Evolutionary conservation across 1,140 invertebrate genomes (phyloP), one percentile per base, ranked within the genome.

Genomic region (Armadillidium nasatum): DNA sequence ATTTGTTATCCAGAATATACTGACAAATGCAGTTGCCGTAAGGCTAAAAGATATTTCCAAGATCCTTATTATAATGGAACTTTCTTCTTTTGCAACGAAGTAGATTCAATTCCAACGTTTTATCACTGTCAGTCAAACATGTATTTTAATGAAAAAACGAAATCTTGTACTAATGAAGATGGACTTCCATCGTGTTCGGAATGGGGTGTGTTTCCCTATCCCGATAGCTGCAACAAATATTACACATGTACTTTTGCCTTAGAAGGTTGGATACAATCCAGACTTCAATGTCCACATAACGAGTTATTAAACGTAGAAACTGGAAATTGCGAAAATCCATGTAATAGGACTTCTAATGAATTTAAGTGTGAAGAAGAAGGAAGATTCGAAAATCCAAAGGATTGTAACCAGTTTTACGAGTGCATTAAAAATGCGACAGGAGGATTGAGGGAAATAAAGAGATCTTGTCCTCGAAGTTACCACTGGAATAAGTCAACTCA

Each of bases 281-380:
- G 71, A 22, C 70, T 72, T 15, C 44, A 45, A 0, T 78, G 77
- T 22, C 44, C 67, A 44, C 72, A 70, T 21, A 67, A 72, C 6
- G 70, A 71, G 13, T 73, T 78, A 73, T 78, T 75, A 69, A 78
- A 78, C 60, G 74, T 75, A 54, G 54, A 9, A 10, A 46, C 23
- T 9, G 77, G 77, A 7, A 13, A 19, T 11, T 78, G 77, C 46
- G 77, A 78, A 46, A 74, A 78, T 33, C 77, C 77, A 1, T 78
- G 77, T 22, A 9, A 10, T 7, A 75, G 77, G 77, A 44, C 72
- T 22, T 73, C 33, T 1, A 74, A 71, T 4, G 44, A 50, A 15
- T 78, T 78, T 66, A 46, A 69, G 19, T 78, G 77, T 19, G 0
- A 4, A 11, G n/a, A n/a, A n/a, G 74, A 78, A 43, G 77, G 77